These are phyloP conservation scores for Phaenicophaeus curvirostris DNA, from an alignment of 2,797 vertebrate genomes.

Conservation along the genomic window DNA sequence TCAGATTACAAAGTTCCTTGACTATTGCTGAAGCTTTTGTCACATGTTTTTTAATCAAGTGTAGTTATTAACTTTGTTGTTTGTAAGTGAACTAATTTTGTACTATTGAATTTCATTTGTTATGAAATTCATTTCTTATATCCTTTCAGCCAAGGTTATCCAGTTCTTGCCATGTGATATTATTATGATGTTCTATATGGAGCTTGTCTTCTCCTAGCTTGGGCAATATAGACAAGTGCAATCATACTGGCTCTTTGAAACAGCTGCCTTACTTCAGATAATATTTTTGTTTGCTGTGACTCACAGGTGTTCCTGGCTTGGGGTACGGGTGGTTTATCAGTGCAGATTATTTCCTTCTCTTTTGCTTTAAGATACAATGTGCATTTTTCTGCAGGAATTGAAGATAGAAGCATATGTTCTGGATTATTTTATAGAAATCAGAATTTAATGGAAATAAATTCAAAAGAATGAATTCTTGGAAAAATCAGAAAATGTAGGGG, in stretches of 20 bases:
- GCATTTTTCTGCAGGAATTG: neutral
- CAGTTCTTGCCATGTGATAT: neutral
- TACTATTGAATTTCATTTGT: neutral
- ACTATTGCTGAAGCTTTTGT: neutral
- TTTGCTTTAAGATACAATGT: neutral
- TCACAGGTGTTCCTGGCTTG: neutral
- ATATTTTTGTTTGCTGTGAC: neutral
- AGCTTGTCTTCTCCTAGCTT: neutral
- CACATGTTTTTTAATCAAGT: neutral
- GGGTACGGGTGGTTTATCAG: neutral
- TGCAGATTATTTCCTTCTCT: neutral
- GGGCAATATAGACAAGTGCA: neutral
- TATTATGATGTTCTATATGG: neutral
- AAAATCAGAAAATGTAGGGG: neutral
- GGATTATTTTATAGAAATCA: neutral
- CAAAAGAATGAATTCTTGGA: neutral
- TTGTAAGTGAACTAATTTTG: neutral
- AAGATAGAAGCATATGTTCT: neutral
- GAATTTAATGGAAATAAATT: neutral
- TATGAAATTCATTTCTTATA: neutral
- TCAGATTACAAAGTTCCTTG: neutral
- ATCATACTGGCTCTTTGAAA: neutral
- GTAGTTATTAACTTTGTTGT: neutral
- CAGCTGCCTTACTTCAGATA: neutral
- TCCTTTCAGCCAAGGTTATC: neutral